phyloP scores from a whole-genome alignment of 2,113 vertebrate species.

The Phyllopteryx taeniolatus region DNA sequence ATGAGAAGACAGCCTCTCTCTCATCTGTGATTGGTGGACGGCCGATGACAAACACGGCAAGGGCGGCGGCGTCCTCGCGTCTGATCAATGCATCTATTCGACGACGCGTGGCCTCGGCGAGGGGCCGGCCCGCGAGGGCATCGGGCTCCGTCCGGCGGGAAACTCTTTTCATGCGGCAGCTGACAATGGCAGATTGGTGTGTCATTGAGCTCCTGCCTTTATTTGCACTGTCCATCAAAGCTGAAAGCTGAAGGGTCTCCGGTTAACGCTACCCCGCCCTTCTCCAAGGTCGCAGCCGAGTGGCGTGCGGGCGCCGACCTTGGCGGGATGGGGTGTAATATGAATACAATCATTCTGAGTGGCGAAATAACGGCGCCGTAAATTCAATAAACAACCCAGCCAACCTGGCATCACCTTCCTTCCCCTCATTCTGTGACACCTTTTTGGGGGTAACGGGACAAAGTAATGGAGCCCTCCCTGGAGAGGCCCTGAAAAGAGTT shows the following conservation, averaged over 20 bases:
- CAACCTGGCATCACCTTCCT: conserved; percentile 64
- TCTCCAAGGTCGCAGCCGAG: conserved; percentile 17
- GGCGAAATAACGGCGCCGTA: conserved; percentile 70
- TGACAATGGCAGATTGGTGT: conserved; percentile 51
- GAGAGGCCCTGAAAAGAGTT: conserved; percentile 65
- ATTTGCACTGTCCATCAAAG: conserved; percentile 58
- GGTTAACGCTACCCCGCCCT: conserved; percentile 31
- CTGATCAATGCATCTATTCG: conserved; percentile 44
- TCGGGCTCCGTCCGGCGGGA: conserved; percentile 10
- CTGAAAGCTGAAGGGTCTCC: conserved; percentile 48
- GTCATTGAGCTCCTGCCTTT: conserved; percentile 55
- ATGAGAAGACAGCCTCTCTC: conserved; percentile 8
- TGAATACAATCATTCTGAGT: conserved; percentile 75
- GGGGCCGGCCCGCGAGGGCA: neutral
- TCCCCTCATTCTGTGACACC: conserved; percentile 48
- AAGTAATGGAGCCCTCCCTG: conserved; percentile 59
- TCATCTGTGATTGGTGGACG: conserved; percentile 35
- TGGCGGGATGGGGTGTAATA: conserved; percentile 65
- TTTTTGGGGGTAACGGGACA: conserved; percentile 57
- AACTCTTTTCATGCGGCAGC: conserved; percentile 24
- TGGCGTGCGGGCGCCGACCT: conserved; percentile 46
- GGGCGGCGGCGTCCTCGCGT: conserved; percentile 6
- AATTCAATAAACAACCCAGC: conserved; percentile 72
- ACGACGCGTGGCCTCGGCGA: conserved; percentile 22
- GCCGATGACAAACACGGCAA: conserved; percentile 11